These are phyloP conservation scores for Caenorhabditis wallacei DNA, from an alignment of 2,888 invertebrate species.

Conservation along the genomic window DNA sequence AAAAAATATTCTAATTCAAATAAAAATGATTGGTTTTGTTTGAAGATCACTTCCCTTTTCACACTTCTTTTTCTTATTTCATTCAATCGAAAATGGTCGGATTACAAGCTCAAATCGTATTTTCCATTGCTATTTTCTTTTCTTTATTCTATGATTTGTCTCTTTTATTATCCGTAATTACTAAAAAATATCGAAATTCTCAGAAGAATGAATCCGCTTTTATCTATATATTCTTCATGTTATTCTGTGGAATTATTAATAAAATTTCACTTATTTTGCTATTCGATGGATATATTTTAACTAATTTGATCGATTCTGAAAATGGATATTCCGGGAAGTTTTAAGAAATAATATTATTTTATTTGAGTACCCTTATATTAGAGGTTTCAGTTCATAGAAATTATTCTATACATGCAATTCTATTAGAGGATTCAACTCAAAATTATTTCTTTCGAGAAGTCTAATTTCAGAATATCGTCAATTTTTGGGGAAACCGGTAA, in stretches of 20 bases:
- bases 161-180: not conserved
- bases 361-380: no score
- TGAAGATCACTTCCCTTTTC: not conserved
- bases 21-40: no score
- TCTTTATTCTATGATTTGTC: conserved; percentile 2
- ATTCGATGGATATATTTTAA: conserved; percentile 8
- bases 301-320: not conserved
- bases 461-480: not conserved
- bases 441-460: not conserved
- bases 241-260: conserved; percentile 6
- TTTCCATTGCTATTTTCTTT: not conserved
- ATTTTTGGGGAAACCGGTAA: not conserved
- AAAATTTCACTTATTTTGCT: conserved; percentile 6
- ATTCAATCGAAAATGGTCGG: not conserved
- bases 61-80: not conserved
- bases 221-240: conserved; percentile 9
- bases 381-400: not conserved
- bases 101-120: not conserved
- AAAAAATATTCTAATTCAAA: no score
- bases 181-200: not conserved
- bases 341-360: no score
- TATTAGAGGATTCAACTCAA: no score
- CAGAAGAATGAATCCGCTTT: not conserved
- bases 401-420: no score
- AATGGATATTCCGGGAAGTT: not conserved